These are phyloP conservation scores for Xiphydria camelus DNA, from an alignment of 2,888 invertebrate genomes.

Conservation along the genomic window DNA sequence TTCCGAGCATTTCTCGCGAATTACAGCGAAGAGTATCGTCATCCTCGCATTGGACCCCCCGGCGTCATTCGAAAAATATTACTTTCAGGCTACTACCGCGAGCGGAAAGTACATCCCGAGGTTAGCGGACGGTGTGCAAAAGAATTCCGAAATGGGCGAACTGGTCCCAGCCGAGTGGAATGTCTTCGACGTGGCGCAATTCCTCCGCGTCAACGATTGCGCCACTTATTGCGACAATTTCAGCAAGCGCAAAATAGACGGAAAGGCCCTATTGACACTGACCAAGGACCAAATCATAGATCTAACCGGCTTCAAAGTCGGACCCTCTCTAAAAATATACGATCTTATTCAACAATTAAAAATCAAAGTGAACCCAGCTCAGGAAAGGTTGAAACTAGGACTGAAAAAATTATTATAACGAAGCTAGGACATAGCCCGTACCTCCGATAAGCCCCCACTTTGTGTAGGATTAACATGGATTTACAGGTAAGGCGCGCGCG, in stretches of 20 bases:
- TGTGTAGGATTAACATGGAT: constrained; percentile 45
- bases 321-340: constrained; percentile 90
- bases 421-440: constrained; percentile 36
- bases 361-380: constrained; percentile 78
- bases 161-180: constrained; percentile 75
- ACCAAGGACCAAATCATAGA: constrained; percentile 90
- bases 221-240: constrained; percentile 66
- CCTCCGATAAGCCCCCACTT: constrained; percentile 32
- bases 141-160: constrained; percentile 61
- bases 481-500: constrained; percentile 48
- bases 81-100: constrained; percentile 57
- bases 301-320: constrained; percentile 90
- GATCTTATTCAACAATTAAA: constrained; percentile 91
- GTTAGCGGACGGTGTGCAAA: constrained; percentile 59
- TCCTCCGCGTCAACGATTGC: constrained; percentile 85
- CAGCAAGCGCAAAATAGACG: constrained; percentile 72
- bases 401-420: constrained; percentile 68
- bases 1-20: too few species aligned
- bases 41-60: too few species aligned
- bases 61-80: background rate
- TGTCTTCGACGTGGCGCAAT: constrained; percentile 84
- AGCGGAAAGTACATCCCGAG: constrained; percentile 64
- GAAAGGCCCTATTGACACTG: constrained; percentile 76
- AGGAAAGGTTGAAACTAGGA: constrained; percentile 69
- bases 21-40: too few species aligned